Conservation (phyloP, 2,888 invertebrate genomes). For the Stomorhina lunata region DNA sequence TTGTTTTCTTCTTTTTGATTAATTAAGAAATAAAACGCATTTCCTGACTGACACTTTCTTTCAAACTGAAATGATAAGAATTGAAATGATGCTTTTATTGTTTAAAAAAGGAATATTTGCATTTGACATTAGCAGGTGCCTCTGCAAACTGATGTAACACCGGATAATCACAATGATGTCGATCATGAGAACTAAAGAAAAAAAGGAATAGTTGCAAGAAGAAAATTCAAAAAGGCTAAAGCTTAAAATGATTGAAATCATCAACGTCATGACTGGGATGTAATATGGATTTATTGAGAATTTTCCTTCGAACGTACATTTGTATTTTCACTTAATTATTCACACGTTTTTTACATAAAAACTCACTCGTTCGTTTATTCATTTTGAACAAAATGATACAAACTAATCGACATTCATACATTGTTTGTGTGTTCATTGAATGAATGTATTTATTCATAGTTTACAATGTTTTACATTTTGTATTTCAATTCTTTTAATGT, state of each 20-base stretch:
- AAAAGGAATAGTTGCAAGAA: too few relatives aligned
- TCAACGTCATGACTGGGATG: constrained; percentile 28
- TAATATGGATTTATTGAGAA: constrained; percentile 24
- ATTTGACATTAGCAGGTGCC: neutral
- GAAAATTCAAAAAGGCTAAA: neutral
- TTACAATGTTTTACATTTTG: constrained; percentile 13
- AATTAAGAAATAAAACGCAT: too few relatives aligned
- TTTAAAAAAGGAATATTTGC: neutral
- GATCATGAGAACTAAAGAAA: neutral
- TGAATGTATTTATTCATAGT: neutral
- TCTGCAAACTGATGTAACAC: constrained; percentile 23
- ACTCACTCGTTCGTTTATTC: neutral
- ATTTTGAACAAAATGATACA: too few relatives aligned
- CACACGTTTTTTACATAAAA: constrained; percentile 43
- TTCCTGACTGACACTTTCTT: too few relatives aligned
- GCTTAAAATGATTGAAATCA: constrained; percentile 25
- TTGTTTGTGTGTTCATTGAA: neutral
- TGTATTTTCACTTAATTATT: constrained; percentile 57
- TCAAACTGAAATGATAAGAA: too few relatives aligned
- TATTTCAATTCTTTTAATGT: constrained; percentile 18
- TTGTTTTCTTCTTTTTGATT: too few relatives aligned
- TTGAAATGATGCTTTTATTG: too few relatives aligned
- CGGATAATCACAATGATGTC: constrained; percentile 43
- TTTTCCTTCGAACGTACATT: neutral
- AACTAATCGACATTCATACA: too few relatives aligned